These are phyloP conservation scores for Aelia acuminata DNA, from an alignment of 2,888 invertebrate species.

Conservation along the genomic window DNA sequence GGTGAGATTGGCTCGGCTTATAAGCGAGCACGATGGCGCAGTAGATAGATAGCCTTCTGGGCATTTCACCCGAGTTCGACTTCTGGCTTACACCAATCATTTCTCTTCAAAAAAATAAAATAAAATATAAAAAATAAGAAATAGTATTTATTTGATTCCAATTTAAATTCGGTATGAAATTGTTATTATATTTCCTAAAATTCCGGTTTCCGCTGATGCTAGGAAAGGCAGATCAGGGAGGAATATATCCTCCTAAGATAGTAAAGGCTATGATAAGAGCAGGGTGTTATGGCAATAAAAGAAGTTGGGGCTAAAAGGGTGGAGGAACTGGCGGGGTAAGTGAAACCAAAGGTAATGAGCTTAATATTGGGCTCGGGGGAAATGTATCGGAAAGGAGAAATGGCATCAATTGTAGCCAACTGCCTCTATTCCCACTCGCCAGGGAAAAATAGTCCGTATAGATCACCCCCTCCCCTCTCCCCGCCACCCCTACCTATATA, in stretches of 20 bases:
- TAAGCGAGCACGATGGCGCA: too few species aligned
- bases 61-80: too few species aligned
- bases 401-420: conserved; percentile 51
- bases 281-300: conserved; percentile 30
- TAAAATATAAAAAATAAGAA: too few species aligned
- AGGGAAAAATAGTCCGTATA: conserved; percentile 42
- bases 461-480: not conserved
- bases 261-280: not conserved
- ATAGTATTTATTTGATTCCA: too few species aligned
- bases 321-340: conserved; percentile 15
- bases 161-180: too few species aligned
- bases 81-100: too few species aligned
- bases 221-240: not conserved
- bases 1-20: too few species aligned
- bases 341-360: conserved; percentile 48
- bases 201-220: too few species aligned
- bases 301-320: conserved; percentile 4
- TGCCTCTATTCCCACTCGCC: conserved; percentile 30
- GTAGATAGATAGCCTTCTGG: too few species aligned
- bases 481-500: not conserved
- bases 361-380: conserved; percentile 42
- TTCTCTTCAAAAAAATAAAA: too few species aligned
- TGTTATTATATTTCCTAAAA: not conserved
- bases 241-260: not conserved
- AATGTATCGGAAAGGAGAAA: conserved; percentile 48